Evolutionary conservation across 2,888 invertebrate species (phyloP).

Genomic region (Molanna angustata): DNA sequence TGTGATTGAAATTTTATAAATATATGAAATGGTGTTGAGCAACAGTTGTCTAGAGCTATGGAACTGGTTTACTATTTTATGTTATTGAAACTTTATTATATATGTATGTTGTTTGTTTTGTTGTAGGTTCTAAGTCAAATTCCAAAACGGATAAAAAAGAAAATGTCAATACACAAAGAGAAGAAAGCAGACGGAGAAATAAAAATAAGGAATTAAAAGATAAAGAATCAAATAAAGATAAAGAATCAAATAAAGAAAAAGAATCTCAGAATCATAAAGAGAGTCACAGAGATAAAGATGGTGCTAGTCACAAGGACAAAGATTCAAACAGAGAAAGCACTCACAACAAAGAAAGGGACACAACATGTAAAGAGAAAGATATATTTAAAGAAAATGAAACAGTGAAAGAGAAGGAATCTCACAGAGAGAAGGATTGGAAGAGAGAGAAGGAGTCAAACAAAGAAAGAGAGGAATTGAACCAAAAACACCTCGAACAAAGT

Average conservation of each 20-base stretch:
- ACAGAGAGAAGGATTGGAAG: slow-evolving; percentile 4
- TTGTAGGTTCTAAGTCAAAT: slow-evolving; percentile 33
- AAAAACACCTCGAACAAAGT: slow-evolving; percentile 37
- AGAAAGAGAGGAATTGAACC: slow-evolving; percentile 38
- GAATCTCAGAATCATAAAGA: slow-evolving; percentile 35
- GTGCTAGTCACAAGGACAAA: slow-evolving; percentile 38
- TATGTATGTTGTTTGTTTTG: background rate
- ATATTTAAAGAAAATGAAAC: slow-evolving; percentile 14
- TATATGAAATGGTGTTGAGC: too few relatives aligned
- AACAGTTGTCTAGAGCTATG: too few relatives aligned
- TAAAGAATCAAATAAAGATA: slow-evolving; percentile 14
- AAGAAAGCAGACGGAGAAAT: slow-evolving; percentile 48
- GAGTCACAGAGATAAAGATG: slow-evolving; percentile 33
- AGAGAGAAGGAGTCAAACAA: slow-evolving; percentile 14
- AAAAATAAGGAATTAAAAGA: slow-evolving; percentile 22
- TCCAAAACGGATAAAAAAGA: slow-evolving; percentile 50
- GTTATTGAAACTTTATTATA: background rate
- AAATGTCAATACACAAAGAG: slow-evolving; percentile 48
- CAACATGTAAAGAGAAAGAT: background rate
- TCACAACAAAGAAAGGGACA: slow-evolving; percentile 41
- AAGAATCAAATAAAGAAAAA: slow-evolving; percentile 14
- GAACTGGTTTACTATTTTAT: too few relatives aligned
- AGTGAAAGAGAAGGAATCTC: slow-evolving; percentile 32
- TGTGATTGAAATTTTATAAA: too few relatives aligned
- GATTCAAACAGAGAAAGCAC: slow-evolving; percentile 42